Evolutionary conservation across 2,113 vertebrate genomes (phyloP).

Genomic region (Amphiprion ocellaris): DNA sequence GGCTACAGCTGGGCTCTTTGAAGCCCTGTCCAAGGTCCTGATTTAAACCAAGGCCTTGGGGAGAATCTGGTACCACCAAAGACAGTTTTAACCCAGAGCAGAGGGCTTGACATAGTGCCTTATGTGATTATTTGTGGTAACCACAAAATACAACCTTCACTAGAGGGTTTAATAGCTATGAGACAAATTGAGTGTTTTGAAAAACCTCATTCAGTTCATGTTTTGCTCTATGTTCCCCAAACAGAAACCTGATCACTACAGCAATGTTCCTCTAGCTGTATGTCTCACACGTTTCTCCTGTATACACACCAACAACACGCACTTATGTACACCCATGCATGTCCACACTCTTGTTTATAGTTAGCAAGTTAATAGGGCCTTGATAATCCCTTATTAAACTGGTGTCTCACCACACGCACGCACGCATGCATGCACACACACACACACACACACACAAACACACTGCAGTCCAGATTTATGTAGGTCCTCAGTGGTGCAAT

Average conservation of each 20-base stretch:
- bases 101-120: not conserved
- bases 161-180: not conserved
- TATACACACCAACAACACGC: not conserved
- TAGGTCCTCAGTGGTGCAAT: slow-evolving; percentile 7
- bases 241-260: slow-evolving; percentile 20
- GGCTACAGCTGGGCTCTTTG: slow-evolving; percentile 40
- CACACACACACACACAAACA: slow-evolving; percentile 1
- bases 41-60: slow-evolving; percentile 49
- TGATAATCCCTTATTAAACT: no score
- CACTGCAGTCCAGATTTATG: slow-evolving; percentile 40
- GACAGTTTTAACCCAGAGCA: slow-evolving; percentile 19
- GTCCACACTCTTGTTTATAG: no score
- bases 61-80: slow-evolving; percentile 15
- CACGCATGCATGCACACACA: not conserved
- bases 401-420: not conserved
- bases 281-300: not conserved
- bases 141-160: slow-evolving; percentile 36
- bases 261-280: not conserved
- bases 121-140: slow-evolving; percentile 24
- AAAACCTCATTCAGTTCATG: slow-evolving; percentile 12
- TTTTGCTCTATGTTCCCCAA: slow-evolving; percentile 5
- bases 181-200: slow-evolving; percentile 16
- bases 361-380: no score
- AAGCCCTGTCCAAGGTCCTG: slow-evolving; percentile 77
- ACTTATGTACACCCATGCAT: no score